Base-by-base conservation (phyloP, 2,797 vertebrate species). In the Tolypeutes matacus region DNA sequence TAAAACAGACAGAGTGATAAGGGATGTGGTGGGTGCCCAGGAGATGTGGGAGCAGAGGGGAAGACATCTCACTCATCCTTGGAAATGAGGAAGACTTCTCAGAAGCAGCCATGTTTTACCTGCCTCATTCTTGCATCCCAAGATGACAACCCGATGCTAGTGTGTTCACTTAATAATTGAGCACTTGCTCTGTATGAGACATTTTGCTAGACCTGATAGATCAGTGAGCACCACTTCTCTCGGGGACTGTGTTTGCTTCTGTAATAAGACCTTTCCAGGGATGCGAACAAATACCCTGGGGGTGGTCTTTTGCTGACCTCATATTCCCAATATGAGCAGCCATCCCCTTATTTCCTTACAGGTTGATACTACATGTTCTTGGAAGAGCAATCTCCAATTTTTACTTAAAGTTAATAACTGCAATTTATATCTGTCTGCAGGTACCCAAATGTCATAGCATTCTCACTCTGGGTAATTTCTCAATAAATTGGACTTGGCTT, bases 401-500 rank as follows among this genome's bases (percentile, higher is more conserved):
- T 75, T 60, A 42, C 65, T 73, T 94, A 53, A 81, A 65, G 25
- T 73, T 49, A 77, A 46, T 69, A 78, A 73, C 2, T 42, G 42
- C 27, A 67, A 25, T 69, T 86, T 77, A 46, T 91, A 91, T 95
- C 72, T 78, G 81, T 78, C 46, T 93, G 58, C 29, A 93, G 13
- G 70, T 36, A 86, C 9, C 27, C 64, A 83, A 27, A 89, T 85
- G 64, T 53, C 21, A 53, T 82, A 62, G 36, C 25, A 82, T 85
- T 67, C 49, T 92, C 42, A 77, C 58, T 39, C 49, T 25, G 2
- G 51, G 70, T 93, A 80, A 88, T 80, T 75, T 86, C 73, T 91
- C 64, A 75, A 29, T 91, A 86, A 92, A 93, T 39, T 85, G 36
- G 89, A 77, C 20, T 72, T 96, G 29, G 39, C 69, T 84, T 86